These are phyloP conservation scores for Dorcus hopei DNA, from an alignment of 2,888 invertebrate genomes.

Conservation along the genomic window DNA sequence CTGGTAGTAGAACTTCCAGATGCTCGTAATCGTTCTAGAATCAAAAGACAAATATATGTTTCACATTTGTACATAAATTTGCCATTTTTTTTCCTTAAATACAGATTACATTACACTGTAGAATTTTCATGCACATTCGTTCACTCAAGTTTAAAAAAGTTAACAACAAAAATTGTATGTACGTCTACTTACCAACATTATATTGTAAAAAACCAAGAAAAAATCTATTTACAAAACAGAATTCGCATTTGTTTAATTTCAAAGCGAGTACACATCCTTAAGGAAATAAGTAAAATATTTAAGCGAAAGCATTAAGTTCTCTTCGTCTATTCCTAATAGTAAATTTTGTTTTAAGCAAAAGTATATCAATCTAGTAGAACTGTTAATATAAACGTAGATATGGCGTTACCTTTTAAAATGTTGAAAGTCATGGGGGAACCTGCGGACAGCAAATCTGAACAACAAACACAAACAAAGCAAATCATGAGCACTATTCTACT, in stretches of 20 bases:
- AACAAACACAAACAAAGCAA: slow-evolving; percentile 66
- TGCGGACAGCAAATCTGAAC: slow-evolving; percentile 76
- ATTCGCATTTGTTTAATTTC: neutral
- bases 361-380: slow-evolving; percentile 12
- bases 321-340: slow-evolving; percentile 6
- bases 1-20: slow-evolving; percentile 54
- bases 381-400: slow-evolving; percentile 31
- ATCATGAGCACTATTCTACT: slow-evolving; percentile 50
- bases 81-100: too few relatives aligned
- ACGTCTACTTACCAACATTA: slow-evolving; percentile 11
- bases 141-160: too few relatives aligned
- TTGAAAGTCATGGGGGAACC: slow-evolving; percentile 81
- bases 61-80: too few relatives aligned
- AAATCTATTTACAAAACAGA: neutral
- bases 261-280: neutral
- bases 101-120: too few relatives aligned
- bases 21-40: slow-evolving; percentile 59
- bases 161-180: neutral
- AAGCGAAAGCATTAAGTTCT: slow-evolving; percentile 12
- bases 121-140: too few relatives aligned
- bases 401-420: slow-evolving; percentile 79
- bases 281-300: slow-evolving; percentile 1
- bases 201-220: neutral
- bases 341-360: slow-evolving; percentile 10
- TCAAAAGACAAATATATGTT: slow-evolving; percentile 19